Base-by-base conservation (phyloP, 2,113 vertebrate species). In the Haemorhous mexicanus region DNA sequence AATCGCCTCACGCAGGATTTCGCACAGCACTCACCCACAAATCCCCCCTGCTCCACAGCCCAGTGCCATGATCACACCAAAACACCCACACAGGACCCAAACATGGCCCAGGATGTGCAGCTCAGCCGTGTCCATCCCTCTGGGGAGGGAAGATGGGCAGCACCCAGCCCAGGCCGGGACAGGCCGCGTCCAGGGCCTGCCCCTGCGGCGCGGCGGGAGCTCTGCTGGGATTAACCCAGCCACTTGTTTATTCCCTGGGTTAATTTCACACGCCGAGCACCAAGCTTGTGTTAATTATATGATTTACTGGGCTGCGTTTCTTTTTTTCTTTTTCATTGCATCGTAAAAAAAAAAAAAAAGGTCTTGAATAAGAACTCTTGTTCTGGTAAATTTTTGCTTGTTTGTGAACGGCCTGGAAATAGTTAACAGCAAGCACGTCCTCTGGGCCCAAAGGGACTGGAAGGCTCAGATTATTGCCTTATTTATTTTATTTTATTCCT, bases 401-500 rank as follows among this genome's bases (percentile, higher is more conserved):
- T 84, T 95, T 92, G 83, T 56, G 76, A 89, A 82, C 5, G 2
- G 46, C 75, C 89, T 95, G 94, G 89, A 96, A 96, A 92, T 59
- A 83, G 96, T 87, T 93, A 89, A 68, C 69, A 89, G 73, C 77
- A 80, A 76, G 35, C 41, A 47, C 1, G 5, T 58, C 44, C 66
- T n/a, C 77, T 87, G 67, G 53, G 92, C 64, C 70, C n/a, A 73
- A 84, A 94, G 41, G 49, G 67, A 63, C 63, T 75, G 59, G n/a
- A 95, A 94, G 82, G 82, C 82, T 96, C 81, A 78, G 70, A 80
- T 93, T 95, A 87, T 82, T 93, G 84, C 89, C 73, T 90, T 90
- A 81, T 86, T 95, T 95, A 79, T 84, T 96, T 96, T 95, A 94
- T 97, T 97, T 97, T 96, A 87, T 96, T 93, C 95, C 95, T 96